Base-by-base conservation (phyloP, 1,140 invertebrate genomes). In the Frieseomelitta varia region DNA sequence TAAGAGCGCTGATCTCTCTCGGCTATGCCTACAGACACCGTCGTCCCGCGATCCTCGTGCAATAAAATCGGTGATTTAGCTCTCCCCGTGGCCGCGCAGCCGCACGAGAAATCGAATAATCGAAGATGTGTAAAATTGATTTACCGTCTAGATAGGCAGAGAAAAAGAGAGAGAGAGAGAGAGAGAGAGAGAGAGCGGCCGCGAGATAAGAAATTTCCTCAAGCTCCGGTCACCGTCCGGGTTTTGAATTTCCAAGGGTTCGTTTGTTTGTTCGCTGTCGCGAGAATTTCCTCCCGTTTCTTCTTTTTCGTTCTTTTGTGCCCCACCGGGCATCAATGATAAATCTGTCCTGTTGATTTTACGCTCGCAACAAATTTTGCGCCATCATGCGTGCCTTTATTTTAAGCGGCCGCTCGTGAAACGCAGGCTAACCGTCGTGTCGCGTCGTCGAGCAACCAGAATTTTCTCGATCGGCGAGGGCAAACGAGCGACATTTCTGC, bases 21-120 rank as follows among this genome's bases (percentile, higher is more conserved):
- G 34, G n/a, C 71, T 68, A 55, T 27, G 51, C 53, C 74, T 24
- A 53, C 34, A 51, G n/a, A 15, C 27, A 39, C 78, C n/a, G 17
- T 34, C n/a, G 17, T 34, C 77, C 51, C 34, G 47, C 51, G 15
- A 51, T 65, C 68, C 39, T 21, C 10, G 19, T 39, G 79, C 69
- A 85, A 81, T 81, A 85, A 85, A 85, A 74, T 85, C 84, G 84
- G 79, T 85, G 84, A 85, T 85, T 81, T 85, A 85, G 47, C 21
- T 55, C 8, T 8, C 39, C 6, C 39, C 39, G 21, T 30, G 6
- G 53, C 77, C n/a, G 24, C 53, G 47, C 67, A 34, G 58, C 10
- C 14, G 21, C 39, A 47, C 39, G 53, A 30, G 83, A 81, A 80
- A 85, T 80, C 78, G 69, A 65, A 85, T 74, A 74, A 85, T 85